Conservation (phyloP, 2,888 invertebrate genomes). For the Ariolimax columbianus region DNA sequence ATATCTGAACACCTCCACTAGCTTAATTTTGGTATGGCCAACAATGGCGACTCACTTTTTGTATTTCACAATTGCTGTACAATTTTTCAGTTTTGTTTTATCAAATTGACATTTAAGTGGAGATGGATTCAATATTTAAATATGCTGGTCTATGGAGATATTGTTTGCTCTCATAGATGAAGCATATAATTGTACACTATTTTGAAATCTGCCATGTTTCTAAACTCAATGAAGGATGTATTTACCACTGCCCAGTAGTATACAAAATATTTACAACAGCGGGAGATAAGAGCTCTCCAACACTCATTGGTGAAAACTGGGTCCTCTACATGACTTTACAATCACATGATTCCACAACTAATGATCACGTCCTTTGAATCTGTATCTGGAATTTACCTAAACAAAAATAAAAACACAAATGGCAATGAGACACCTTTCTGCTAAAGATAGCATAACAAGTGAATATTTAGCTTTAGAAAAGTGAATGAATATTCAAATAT, state of each 20-base stretch:
- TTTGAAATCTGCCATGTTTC: background rate
- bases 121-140: too few species aligned
- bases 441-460: background rate
- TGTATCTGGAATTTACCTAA: slow-evolving; percentile 76
- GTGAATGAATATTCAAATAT: too few species aligned
- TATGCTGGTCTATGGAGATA: too few species aligned
- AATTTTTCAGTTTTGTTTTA: too few species aligned
- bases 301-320: background rate
- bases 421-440: background rate
- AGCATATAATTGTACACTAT: background rate
- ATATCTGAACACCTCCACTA: too few species aligned
- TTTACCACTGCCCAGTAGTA: background rate
- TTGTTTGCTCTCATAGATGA: background rate
- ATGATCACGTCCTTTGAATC: slow-evolving; percentile 68
- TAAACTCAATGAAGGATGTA: background rate
- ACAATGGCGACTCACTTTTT: too few species aligned
- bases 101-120: too few species aligned
- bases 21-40: too few species aligned
- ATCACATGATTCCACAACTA: too few species aligned
- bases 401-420: slow-evolving; percentile 51
- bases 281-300: background rate
- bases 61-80: too few species aligned
- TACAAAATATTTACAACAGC: background rate
- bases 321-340: background rate
- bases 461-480: too few species aligned